These are phyloP conservation scores for Cairina moschata DNA, from an alignment of 2,113 vertebrate species.

Conservation along the genomic window DNA sequence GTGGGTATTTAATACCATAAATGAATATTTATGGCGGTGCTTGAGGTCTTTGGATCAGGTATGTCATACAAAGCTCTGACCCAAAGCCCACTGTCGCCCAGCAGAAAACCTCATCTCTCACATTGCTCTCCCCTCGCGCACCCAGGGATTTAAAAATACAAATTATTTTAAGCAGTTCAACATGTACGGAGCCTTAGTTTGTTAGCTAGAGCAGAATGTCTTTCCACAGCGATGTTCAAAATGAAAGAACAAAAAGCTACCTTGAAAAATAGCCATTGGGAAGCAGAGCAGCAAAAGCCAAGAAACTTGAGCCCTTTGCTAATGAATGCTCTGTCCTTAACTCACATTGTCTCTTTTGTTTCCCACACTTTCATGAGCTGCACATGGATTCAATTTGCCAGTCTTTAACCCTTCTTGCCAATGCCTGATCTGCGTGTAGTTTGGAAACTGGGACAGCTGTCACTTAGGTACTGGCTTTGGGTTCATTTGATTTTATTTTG, in stretches of 20 bases:
- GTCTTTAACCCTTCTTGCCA: conserved; percentile 36
- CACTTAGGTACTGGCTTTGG: not conserved
- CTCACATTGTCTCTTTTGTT: conserved; percentile 66
- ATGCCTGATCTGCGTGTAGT: not conserved
- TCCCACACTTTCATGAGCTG: conserved; percentile 48
- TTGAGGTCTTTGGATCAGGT: not conserved
- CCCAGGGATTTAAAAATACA: not conserved
- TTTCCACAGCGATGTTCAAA: conserved; percentile 18
- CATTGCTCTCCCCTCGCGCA: not conserved
- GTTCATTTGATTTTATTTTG: not conserved
- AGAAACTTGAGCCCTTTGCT: conserved; percentile 61
- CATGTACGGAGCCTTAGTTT: not conserved
- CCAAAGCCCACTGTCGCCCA: not conserved
- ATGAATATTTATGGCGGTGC: not conserved
- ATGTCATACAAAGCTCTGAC: not conserved
- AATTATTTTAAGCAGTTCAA: conserved; percentile 19
- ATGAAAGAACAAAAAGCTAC: conserved; percentile 60
- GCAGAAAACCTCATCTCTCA: not conserved
- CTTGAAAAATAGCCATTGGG: conserved; percentile 59
- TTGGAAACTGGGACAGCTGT: conserved; percentile 5
- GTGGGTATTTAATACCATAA: not conserved
- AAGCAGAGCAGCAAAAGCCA: conserved; percentile 54
- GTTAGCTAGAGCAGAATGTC: not conserved
- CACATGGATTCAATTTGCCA: conserved; percentile 34
- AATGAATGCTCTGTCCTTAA: conserved; percentile 61